phyloP scores from a whole-genome alignment of 2,113 vertebrate genomes.

The Megaleporinus macrocephalus region DNA sequence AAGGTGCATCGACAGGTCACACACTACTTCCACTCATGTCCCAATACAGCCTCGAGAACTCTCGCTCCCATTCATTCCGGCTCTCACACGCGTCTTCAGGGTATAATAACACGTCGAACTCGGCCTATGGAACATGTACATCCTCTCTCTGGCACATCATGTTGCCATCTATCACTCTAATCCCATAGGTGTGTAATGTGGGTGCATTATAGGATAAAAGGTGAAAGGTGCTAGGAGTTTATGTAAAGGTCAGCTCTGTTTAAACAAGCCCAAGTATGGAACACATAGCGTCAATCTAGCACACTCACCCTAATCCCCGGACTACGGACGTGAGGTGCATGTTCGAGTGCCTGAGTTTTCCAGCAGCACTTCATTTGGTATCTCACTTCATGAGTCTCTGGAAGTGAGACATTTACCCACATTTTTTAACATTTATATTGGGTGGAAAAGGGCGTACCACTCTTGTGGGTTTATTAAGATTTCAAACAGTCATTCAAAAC shows the following conservation, averaged over 20 bases:
- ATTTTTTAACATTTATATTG: too few species aligned
- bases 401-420: background rate
- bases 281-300: background rate
- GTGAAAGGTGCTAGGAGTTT: background rate
- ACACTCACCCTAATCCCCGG: background rate
- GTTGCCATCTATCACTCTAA: constrained; percentile 7
- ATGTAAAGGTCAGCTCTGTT: constrained; percentile 2
- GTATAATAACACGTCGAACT: background rate
- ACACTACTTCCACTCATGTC: too few species aligned
- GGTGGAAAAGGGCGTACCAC: background rate
- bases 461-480: background rate
- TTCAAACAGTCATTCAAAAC: too few species aligned
- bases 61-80: background rate
- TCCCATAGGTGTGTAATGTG: background rate
- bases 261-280: background rate
- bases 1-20: too few species aligned
- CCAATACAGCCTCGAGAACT: background rate
- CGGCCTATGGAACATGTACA: background rate
- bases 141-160: background rate
- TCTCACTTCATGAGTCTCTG: constrained; percentile 11
- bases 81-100: background rate
- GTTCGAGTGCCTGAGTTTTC: background rate
- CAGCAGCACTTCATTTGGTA: background rate
- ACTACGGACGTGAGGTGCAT: background rate
- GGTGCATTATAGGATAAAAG: constrained; percentile 12